Evolutionary conservation across 2,888 invertebrate species (phyloP), one percentile per base, ranked within the genome.

Genomic region (Autographa pulchrina): DNA sequence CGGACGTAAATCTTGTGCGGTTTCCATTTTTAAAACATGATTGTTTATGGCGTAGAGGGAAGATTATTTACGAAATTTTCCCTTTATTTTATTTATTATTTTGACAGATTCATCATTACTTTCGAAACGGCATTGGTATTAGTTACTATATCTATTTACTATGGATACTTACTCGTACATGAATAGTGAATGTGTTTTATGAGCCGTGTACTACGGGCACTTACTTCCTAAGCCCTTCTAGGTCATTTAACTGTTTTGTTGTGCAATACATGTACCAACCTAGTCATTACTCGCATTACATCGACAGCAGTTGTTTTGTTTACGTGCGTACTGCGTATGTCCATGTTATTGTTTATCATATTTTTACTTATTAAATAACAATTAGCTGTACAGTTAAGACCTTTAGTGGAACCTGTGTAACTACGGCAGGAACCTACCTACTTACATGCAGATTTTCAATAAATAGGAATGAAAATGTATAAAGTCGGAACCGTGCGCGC

Each of bases 181-280:
- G 65, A 65, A 61, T 62, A 71, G 79, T 78, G 79, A 73, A 77
- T 73, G 68, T 83, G 63, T 77, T 80, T 54, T 69, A 74, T 56
- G 62, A 68, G 54, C 52, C 61, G 35, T 35, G 56, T 56, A 48
- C 59, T 56, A 48, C 59, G 41, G 56, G 41, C 66, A 63, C 32
- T 43, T 61, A 13, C n/a, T 48, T 56, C 25, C 52, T 59, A 61
- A 68, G 65, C 75, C 70, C 69, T 66, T 65, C 61, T 74, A 76
- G 62, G 70, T 69, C 67, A 68, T 43, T 61, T 64, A 52, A 31
- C 58, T 38, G 48, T 71, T 64, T 20, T 64, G 48, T 63, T 77
- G 75, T 77, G 75, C 58, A 74, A 70, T 68, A 54, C 14, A 31
- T 65, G 16, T 58, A 60, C 13, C 35, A 13, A n/a, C 54, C 60